Evolutionary conservation across 2,888 invertebrate genomes (phyloP).

Genomic region (Gonocerus acuteangulatus): DNA sequence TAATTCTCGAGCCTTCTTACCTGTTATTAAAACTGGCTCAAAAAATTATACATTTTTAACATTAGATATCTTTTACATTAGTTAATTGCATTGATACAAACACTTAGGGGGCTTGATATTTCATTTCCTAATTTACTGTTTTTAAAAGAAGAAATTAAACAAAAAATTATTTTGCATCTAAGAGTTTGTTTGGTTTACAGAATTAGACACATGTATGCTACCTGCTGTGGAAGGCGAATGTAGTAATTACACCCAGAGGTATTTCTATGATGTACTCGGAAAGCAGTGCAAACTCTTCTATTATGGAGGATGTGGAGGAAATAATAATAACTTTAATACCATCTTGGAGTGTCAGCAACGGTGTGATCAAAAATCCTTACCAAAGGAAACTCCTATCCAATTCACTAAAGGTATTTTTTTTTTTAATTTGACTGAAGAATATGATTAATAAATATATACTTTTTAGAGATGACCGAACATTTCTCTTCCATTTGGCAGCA

Average conservation of each 20-base stretch:
- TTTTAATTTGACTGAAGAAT: neutral
- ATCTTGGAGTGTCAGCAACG: constrained; percentile 58
- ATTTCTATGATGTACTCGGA: constrained; percentile 75
- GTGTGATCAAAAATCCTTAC: constrained; percentile 50
- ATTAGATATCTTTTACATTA: no score
- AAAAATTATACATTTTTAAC: no score
- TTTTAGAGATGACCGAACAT: neutral
- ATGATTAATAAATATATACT: neutral
- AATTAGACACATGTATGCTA: constrained; percentile 62
- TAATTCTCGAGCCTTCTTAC: no score
- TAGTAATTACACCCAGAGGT: constrained; percentile 62
- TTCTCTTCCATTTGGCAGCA: neutral
- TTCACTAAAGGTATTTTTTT: constrained; percentile 42
- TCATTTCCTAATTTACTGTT: no score
- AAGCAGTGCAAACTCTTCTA: constrained; percentile 71
- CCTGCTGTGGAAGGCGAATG: constrained; percentile 72
- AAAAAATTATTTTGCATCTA: no score
- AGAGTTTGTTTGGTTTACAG: constrained; percentile 63
- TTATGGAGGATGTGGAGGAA: constrained; percentile 88
- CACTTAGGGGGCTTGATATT: no score
- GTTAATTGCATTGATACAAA: no score
- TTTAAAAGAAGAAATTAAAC: no score
- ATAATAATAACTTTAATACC: constrained; percentile 72
- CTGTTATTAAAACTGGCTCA: no score
- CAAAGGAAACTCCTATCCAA: constrained; percentile 40